Percentiles rank a stretch among this genome's conserved stretches.
Conservation (phyloP, 2,113 vertebrate species). For the Sylvilagus bachmani region DNA sequence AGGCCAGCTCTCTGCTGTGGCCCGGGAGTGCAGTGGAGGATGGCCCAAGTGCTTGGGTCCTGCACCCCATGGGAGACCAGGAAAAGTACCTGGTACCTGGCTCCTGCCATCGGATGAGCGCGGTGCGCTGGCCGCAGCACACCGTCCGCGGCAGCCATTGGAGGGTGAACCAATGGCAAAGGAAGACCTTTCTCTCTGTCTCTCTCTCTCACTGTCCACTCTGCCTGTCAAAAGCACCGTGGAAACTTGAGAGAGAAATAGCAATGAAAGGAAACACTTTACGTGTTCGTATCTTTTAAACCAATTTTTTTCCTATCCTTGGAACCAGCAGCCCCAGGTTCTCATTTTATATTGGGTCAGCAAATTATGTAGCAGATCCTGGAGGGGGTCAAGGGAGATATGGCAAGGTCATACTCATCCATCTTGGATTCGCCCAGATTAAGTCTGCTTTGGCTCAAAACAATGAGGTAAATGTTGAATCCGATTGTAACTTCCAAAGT, state of each 20-base stretch:
- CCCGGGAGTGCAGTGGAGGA: no score
- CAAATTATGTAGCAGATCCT: not conserved
- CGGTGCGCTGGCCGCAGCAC: no score
- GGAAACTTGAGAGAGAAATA: not conserved
- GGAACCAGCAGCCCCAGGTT: not conserved
- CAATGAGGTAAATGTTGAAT: conserved; percentile 64
- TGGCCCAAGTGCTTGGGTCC: no score
- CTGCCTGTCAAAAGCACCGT: not conserved
- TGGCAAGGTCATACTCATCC: not conserved
- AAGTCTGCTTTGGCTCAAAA: conserved; percentile 49
- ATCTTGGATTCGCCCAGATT: conserved; percentile 29
- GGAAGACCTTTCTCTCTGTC: no score
- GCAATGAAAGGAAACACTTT: not conserved
- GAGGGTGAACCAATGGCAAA: no score
- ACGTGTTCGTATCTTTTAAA: not conserved
- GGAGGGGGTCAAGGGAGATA: not conserved
- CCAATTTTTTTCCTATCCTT: not conserved
- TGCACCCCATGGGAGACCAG: no score
- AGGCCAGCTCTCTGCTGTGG: no score
- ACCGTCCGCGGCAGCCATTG: no score
- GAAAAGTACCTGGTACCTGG: no score
- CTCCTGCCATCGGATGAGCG: no score
- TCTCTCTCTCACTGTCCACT: no score
- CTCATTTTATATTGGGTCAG: not conserved
- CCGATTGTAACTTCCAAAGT: conserved; percentile 12